These are phyloP conservation scores for Apeltes quadracus DNA, from an alignment of 2,113 vertebrate species.

Conservation along the genomic window DNA sequence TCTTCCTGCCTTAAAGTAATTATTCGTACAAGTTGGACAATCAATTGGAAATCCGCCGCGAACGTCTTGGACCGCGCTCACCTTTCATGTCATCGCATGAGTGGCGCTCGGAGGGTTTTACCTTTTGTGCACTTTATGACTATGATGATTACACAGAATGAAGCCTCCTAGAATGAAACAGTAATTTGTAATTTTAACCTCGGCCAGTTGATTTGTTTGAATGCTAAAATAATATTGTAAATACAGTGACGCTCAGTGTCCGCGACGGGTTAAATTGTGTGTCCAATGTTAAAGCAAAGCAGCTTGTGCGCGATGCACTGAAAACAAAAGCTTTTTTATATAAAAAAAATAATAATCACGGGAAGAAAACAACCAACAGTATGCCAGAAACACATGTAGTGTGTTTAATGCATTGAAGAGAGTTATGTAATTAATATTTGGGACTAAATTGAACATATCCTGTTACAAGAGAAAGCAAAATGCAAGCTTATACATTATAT, in stretches of 20 bases:
- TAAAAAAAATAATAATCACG: background rate
- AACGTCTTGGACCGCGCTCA: too few species aligned
- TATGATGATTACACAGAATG: background rate
- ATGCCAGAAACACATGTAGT: background rate
- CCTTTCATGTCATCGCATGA: too few species aligned
- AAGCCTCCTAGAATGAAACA: background rate
- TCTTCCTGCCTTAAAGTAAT: constrained; percentile 98
- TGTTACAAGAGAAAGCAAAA: background rate
- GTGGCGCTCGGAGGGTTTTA: too few species aligned
- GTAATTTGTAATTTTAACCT: background rate
- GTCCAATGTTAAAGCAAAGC: background rate
- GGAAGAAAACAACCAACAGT: background rate
- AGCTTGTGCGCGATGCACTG: background rate
- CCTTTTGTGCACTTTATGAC: too few species aligned
- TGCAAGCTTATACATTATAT: background rate
- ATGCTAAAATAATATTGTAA: background rate
- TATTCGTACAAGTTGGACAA: constrained; percentile 85
- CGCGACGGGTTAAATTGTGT: background rate
- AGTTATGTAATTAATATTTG: background rate
- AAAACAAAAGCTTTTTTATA: background rate
- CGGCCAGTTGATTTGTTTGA: background rate
- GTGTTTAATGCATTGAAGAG: background rate
- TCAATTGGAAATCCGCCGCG: constrained; percentile 82
- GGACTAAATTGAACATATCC: background rate
- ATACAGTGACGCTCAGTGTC: background rate